A percentile compares a stretch with the other conserved stretches of the same genome.
Conservation (phyloP, 2,113 vertebrate species). For the Laterallus jamaicensis region DNA sequence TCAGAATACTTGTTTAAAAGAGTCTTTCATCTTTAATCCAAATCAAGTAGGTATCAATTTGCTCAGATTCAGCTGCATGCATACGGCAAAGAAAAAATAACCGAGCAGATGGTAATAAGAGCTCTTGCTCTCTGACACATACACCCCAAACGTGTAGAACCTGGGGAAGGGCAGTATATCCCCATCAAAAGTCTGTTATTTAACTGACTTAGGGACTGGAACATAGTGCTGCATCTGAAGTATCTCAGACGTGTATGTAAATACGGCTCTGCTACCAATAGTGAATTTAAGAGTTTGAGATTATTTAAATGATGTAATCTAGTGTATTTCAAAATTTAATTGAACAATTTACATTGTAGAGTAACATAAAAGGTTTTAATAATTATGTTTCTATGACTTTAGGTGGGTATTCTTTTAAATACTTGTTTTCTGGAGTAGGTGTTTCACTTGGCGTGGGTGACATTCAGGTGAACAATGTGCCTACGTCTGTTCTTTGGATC, state of each 20-base stretch:
- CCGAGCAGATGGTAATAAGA: neutral
- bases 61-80: conserved; percentile 55
- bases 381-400: conserved; percentile 51
- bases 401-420: neutral
- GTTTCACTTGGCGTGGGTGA: neutral
- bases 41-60: conserved; percentile 38
- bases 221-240: conserved; percentile 26
- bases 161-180: conserved; percentile 25
- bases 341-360: conserved; percentile 60
- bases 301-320: conserved; percentile 72
- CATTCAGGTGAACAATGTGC: neutral
- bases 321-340: conserved; percentile 66
- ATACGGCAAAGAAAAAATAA: neutral
- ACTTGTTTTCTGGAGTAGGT: neutral
- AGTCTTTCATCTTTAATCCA: conserved; percentile 31
- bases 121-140: neutral
- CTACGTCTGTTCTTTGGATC: neutral
- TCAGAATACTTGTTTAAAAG: conserved; percentile 7
- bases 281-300: conserved; percentile 32
- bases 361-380: conserved; percentile 72
- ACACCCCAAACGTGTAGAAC: neutral
- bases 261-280: conserved; percentile 41
- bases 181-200: neutral
- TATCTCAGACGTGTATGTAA: conserved; percentile 54
- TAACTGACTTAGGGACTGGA: conserved; percentile 14